Base-by-base conservation (phyloP, 2,113 vertebrate species). In the Platichthys stellatus region DNA sequence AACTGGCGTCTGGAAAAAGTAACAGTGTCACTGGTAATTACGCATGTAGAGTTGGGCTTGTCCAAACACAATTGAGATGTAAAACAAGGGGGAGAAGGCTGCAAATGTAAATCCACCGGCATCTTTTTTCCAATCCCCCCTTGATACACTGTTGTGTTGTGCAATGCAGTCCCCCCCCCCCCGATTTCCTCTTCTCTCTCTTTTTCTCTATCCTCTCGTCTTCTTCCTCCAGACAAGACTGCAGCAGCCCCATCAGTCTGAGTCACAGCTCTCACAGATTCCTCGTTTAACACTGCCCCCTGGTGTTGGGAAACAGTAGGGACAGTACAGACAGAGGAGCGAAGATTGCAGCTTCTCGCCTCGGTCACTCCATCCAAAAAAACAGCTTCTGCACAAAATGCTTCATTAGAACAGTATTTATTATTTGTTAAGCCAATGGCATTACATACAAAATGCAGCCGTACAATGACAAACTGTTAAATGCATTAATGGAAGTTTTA, bases 221-320 rank as follows among this genome's bases (percentile, higher is more conserved):
- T 20, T 64, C 70, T 69, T 71, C 49, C 51, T 63, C 78, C 43
- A 92, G 92, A 93, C 85, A 80, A 86, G 82, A 90, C 91, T 91
- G 90, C 91, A 88, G 83, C 82, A 86, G 78, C 84, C 78, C 74
- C 79, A 76, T 91, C 93, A 90, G 74, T 90, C 86, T 78, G 84
- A 88, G 84, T 90, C 79, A 82, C 54, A 31, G 15, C 31, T 24
- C 64, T 63, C 56, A 60, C 57, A 49, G 64, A 93, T 93, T 91
- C 43, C 79, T 82, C 92, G 68, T 88, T 88, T 86, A 92, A 92
- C 85, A 95, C 88, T 94, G 94, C 93, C 94, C 94, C 93, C 93
- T 93, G 84, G 79, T 90, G 93, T 38, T 56, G 0, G 0, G 0
- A 31, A 59, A 18, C 2, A 1, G 74, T 53, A 87, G 83, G 31